Evolutionary conservation across 2,113 vertebrate species (phyloP).

Genomic region (Alectura lathami): DNA sequence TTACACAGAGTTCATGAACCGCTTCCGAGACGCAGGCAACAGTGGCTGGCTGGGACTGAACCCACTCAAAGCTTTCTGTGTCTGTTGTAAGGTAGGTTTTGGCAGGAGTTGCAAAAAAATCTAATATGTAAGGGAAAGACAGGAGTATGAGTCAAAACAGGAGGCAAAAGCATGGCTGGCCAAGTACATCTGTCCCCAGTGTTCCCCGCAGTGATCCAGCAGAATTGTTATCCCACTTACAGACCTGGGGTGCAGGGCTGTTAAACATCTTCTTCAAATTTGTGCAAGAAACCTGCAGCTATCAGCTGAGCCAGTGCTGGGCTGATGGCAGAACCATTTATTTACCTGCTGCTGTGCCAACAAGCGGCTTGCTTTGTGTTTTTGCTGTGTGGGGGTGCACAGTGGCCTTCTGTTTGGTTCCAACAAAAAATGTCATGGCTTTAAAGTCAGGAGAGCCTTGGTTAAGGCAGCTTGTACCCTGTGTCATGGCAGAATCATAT

Average conservation of each 20-base stretch:
- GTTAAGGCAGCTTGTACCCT: neutral
- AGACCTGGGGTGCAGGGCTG: neutral
- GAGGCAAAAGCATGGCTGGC: neutral
- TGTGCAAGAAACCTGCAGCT: neutral
- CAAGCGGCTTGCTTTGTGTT: neutral
- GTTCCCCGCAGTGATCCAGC: neutral
- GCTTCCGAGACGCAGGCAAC: constrained; percentile 95
- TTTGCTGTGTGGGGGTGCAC: neutral
- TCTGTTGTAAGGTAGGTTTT: constrained; percentile 93
- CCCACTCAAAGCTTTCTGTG: constrained; percentile 97
- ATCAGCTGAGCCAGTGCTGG: neutral
- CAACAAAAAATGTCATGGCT: neutral
- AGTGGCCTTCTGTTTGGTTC: neutral
- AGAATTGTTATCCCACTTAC: neutral
- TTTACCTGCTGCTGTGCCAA: neutral
- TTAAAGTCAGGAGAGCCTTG: neutral
- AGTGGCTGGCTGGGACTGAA: constrained; percentile 97
- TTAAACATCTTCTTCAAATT: neutral
- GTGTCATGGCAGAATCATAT: neutral
- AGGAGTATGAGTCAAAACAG: neutral
- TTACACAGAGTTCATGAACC: constrained; percentile 97
- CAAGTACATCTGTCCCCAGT: neutral
- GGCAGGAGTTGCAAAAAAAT: neutral
- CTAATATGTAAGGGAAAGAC: neutral
- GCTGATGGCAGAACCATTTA: neutral